phyloP scores from a whole-genome alignment of 2,888 invertebrate species.

The Plutella xylostella region DNA sequence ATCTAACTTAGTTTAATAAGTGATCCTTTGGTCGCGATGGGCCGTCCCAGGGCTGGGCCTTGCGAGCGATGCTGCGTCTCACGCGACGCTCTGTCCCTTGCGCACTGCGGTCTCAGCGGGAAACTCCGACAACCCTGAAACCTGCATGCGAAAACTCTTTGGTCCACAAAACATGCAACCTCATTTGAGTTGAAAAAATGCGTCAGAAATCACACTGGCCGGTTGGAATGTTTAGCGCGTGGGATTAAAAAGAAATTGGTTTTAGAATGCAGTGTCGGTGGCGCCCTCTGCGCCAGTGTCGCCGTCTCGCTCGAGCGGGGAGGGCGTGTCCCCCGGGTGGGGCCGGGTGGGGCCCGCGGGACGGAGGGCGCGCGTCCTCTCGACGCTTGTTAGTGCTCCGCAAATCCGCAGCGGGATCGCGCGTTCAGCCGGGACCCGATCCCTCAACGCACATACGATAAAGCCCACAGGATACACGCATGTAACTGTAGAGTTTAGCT shows the following conservation, averaged over 20 bases:
- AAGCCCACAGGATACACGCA: constrained; percentile 13
- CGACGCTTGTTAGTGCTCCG: constrained; percentile 69
- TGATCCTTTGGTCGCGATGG: constrained; percentile 48
- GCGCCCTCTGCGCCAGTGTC: constrained; percentile 52
- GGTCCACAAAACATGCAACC: not conserved
- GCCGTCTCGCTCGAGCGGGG: constrained; percentile 65
- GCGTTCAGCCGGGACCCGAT: constrained; percentile 64
- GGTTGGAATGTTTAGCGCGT: constrained; percentile 18
- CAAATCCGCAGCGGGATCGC: constrained; percentile 70
- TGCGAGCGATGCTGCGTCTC: constrained; percentile 52
- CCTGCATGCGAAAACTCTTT: constrained; percentile 4
- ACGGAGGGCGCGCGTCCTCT: constrained; percentile 66
- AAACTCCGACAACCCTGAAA: constrained; percentile 28
- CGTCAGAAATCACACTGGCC: constrained; percentile 14
- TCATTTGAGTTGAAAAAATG: constrained; percentile 19
- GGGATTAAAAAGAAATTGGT: constrained; percentile 12
- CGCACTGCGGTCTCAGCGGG: constrained; percentile 52
- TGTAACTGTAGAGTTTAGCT: too few relatives aligned
- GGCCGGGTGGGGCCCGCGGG: constrained; percentile 66
- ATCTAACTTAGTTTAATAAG: constrained; percentile 63
- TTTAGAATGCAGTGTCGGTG: constrained; percentile 30
- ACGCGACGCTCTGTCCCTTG: constrained; percentile 47
- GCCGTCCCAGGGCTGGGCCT: constrained; percentile 47
- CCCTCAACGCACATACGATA: constrained; percentile 63
- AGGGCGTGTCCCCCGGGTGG: constrained; percentile 70